Base-by-base conservation (phyloP, 2,113 vertebrate species). In the Steatornis caripensis region DNA sequence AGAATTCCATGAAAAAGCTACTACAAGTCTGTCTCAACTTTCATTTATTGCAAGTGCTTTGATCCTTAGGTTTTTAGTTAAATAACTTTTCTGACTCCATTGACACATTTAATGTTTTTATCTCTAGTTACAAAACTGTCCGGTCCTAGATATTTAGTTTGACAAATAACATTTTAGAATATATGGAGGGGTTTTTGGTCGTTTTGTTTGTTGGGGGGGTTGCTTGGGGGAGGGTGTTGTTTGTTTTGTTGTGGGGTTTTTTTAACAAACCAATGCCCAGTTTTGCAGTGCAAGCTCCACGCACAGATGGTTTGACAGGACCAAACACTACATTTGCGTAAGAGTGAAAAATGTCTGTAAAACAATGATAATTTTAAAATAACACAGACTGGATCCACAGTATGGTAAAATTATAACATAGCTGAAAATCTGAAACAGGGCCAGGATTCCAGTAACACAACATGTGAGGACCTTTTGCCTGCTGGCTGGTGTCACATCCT, bases 401-500 rank as follows among this genome's bases (percentile, higher is more conserved):
- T n/a, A 34, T 45, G 74, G 53, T 82, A 54, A 95, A 90, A 93
- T 72, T 69, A 45, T 37, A 92, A 70, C 43, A 60, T 32, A 76
- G 69, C 34, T 85, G 46, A 78, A 89, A 93, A 84, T 49, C 68
- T 36, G 80, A 94, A 87, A 87, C 14, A 54, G 37, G 60, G 88
- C 41, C 94, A 93, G 90, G 69, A 84, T 82, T 96, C 57, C 92
- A 95, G 74, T 49, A 91, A 93, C 71, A 87, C 62, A 93, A 86
- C 90, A 90, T 61, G 68, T n/a, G 51, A 93, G 61, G 61, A 91
- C 55, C 74, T 96, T 95, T 96, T 89, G 84, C 93, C 89, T 95
- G 89, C 90, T 92, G 84, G 60, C 91, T 95, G 92, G 87, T 91
- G 96, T 82, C 86, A 95, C 65, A 96, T 95, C 90, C 87, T 81